A percentile compares a stretch with the other conserved stretches of the same genome.
Evolutionary conservation across 1,140 invertebrate genomes (phyloP).

Genomic region (Sminthurinus signatus): DNA sequence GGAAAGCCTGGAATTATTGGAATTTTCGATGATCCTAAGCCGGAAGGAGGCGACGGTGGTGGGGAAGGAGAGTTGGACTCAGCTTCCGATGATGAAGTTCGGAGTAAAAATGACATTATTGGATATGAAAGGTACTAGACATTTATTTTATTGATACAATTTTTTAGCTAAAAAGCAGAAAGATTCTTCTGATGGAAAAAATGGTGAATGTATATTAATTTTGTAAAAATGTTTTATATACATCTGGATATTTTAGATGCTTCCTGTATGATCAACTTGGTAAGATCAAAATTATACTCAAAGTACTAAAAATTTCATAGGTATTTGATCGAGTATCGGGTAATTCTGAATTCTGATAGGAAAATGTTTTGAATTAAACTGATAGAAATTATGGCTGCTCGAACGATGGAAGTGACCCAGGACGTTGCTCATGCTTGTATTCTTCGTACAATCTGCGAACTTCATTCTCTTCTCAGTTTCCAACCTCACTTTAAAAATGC

Average conservation of each 20-base stretch:
- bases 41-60: too few species aligned
- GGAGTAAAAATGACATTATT: neutral
- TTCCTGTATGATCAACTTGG: slow-evolving; percentile 24
- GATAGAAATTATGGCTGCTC: slow-evolving; percentile 17
- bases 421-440: slow-evolving; percentile 22
- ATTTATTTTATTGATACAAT: neutral
- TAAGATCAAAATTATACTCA: neutral
- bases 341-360: neutral
- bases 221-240: neutral
- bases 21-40: too few species aligned
- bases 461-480: slow-evolving; percentile 15
- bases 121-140: neutral
- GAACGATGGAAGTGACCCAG: slow-evolving; percentile 10
- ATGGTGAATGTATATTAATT: neutral
- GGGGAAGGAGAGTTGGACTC: too few species aligned
- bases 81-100: neutral
- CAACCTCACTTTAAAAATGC: neutral
- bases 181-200: neutral
- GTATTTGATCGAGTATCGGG: too few species aligned
- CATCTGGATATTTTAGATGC: slow-evolving; percentile 8
- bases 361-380: neutral
- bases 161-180: neutral
- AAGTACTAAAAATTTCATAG: too few species aligned
- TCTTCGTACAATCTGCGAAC: slow-evolving; percentile 33
- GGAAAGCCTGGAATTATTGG: too few species aligned